Evolutionary conservation across 2,888 invertebrate genomes (phyloP).

Genomic region (Tethea ocularis): DNA sequence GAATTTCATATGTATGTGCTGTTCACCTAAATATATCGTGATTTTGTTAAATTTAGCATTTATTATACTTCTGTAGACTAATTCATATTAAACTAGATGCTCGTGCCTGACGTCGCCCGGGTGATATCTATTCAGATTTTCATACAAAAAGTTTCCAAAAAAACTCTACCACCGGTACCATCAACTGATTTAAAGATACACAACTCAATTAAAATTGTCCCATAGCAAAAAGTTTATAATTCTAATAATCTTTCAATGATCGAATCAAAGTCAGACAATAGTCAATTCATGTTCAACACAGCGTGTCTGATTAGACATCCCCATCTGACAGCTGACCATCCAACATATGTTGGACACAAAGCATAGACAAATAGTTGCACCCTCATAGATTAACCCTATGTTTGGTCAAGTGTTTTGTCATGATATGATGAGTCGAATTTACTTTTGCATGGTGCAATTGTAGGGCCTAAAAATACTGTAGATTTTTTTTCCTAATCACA

Average conservation of each 20-base stretch:
- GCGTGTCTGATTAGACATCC: slow-evolving; percentile 18
- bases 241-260: neutral
- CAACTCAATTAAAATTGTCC: neutral
- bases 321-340: slow-evolving; percentile 19
- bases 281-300: slow-evolving; percentile 26
- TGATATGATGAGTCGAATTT: neutral
- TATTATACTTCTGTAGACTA: too few relatives aligned
- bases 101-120: too few relatives aligned
- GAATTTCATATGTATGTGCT: too few relatives aligned
- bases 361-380: slow-evolving; percentile 13
- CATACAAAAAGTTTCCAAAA: too few relatives aligned
- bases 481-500: too few relatives aligned
- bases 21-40: too few relatives aligned
- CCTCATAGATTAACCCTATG: slow-evolving; percentile 7
- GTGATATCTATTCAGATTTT: too few relatives aligned
- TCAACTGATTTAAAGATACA: neutral
- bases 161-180: too few relatives aligned
- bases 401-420: neutral
- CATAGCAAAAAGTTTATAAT: neutral
- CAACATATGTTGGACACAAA: slow-evolving; percentile 38
- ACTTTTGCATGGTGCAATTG: neutral
- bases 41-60: too few relatives aligned
- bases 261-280: slow-evolving; percentile 15
- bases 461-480: neutral
- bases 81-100: too few relatives aligned